Evolutionary conservation across 2,888 invertebrate genomes (phyloP).

Genomic region (Parascotia fuliginaria): DNA sequence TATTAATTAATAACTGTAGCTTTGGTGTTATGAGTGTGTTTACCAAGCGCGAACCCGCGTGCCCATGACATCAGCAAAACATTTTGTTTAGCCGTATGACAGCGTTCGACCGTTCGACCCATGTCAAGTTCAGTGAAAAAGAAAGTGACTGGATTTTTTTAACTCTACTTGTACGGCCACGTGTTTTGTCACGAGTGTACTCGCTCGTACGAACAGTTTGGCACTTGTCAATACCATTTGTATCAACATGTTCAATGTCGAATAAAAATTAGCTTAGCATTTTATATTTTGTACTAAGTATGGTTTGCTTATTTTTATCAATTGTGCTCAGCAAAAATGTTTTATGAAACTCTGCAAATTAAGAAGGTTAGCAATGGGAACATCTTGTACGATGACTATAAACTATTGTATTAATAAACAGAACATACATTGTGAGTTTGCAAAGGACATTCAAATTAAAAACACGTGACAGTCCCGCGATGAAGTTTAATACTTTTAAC

Average conservation of each 20-base stretch:
- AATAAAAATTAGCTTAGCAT: conserved; percentile 19
- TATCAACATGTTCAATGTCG: conserved; percentile 56
- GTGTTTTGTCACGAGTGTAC: conserved; percentile 19
- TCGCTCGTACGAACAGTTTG: conserved; percentile 8
- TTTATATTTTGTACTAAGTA: background rate
- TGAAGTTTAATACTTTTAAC: conserved; percentile 16
- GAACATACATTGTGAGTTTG: conserved; percentile 18
- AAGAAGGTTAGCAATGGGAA: conserved; percentile 35
- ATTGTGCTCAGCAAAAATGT: conserved; percentile 17
- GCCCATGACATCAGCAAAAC: conserved; percentile 54
- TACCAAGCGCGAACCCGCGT: conserved; percentile 47
- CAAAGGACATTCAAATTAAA: conserved; percentile 14
- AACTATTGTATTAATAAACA: conserved; percentile 14
- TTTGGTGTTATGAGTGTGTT: conserved; percentile 10
- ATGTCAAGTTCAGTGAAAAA: conserved; percentile 76
- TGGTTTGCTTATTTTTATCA: no score
- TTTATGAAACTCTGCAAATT: conserved; percentile 31
- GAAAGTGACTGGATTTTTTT: conserved; percentile 58
- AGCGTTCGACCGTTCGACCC: conserved; percentile 56
- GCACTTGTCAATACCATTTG: conserved; percentile 47
- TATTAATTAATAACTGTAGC: no score
- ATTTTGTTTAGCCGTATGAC: conserved; percentile 44
- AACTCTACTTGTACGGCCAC: conserved; percentile 16
- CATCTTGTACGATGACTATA: conserved; percentile 19
- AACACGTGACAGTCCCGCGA: conserved; percentile 17